phyloP scores from a whole-genome alignment of 2,888 invertebrate species.

The Ichneumoninae sp. region DNA sequence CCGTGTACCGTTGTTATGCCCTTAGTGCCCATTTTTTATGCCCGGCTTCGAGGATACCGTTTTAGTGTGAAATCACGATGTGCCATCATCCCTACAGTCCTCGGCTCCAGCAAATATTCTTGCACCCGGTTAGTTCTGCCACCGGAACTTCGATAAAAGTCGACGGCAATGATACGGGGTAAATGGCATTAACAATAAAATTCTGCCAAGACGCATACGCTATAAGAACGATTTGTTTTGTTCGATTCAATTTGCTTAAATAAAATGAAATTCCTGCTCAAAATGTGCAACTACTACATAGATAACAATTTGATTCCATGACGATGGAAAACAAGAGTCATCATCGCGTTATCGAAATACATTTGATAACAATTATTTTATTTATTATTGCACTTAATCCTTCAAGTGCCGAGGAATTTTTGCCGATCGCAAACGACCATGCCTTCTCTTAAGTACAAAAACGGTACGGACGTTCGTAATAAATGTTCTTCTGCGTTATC shows the following conservation, averaged over 20 bases:
- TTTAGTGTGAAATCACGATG: conserved; percentile 44
- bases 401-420: too few species aligned
- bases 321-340: background rate
- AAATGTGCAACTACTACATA: background rate
- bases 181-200: conserved; percentile 14
- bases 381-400: too few species aligned
- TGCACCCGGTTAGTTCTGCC: conserved; percentile 12
- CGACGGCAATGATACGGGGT: conserved; percentile 14
- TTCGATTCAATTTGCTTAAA: background rate
- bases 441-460: too few species aligned
- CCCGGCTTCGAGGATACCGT: conserved; percentile 44
- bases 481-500: too few species aligned
- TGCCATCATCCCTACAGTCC: conserved; percentile 5
- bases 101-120: conserved; percentile 9
- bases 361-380: too few species aligned
- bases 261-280: background rate
- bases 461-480: too few species aligned
- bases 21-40: conserved; percentile 46
- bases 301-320: background rate
- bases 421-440: too few species aligned
- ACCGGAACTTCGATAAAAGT: conserved; percentile 19
- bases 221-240: conserved; percentile 1
- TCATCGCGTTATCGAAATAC: too few species aligned
- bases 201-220: background rate
- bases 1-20: conserved; percentile 20